Base-by-base conservation (phyloP, 2,113 vertebrate genomes). In the Ammodytes marinus region DNA sequence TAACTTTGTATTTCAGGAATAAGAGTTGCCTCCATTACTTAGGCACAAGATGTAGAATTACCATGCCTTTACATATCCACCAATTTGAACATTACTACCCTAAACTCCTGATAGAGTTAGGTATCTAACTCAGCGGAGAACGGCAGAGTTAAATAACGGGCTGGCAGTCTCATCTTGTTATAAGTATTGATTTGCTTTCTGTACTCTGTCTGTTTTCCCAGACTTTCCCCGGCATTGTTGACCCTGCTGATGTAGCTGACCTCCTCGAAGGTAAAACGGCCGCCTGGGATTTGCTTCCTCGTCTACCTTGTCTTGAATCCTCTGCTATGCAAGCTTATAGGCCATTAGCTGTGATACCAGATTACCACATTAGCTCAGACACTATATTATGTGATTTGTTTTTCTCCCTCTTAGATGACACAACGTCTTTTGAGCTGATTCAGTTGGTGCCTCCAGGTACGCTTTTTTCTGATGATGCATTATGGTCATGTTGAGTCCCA, bases 391-490 rank as follows among this genome's bases (percentile, higher is more conserved):
- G 27, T 27, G 27, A 27, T 92, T 69, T 88, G 68, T 77, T 84
- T 88, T 90, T 83, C 83, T 74, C 83, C 86, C 79, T 96, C 92
- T 86, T 90, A 98, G 97, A 95, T 96, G 97, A 98, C 95, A 96
- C 96, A 79, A 94, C 96, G 82, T 90, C 94, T 90, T 96, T 99
- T 93, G 96, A 98, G 94, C 95, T 99, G 93, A 96, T 98, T 96
- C 97, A 98, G 71, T 95, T 96, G 27, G 45, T 96, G 94, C 96
- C 97, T 92, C 96, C 97, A 98, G 97, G 97, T 99, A 96, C 74
- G 92, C 82, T 89, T 90, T 27, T 27, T 27, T 91, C 57, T 83
- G 86, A 88, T 89, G 79, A 89, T 80, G 65, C 89, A 80, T 77
- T 72, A 76, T 87, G 82, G 82, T 63, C 82, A 39, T 15, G 47